Base-by-base conservation (phyloP, 2,113 vertebrate species). In the Xiphophorus couchianus region DNA sequence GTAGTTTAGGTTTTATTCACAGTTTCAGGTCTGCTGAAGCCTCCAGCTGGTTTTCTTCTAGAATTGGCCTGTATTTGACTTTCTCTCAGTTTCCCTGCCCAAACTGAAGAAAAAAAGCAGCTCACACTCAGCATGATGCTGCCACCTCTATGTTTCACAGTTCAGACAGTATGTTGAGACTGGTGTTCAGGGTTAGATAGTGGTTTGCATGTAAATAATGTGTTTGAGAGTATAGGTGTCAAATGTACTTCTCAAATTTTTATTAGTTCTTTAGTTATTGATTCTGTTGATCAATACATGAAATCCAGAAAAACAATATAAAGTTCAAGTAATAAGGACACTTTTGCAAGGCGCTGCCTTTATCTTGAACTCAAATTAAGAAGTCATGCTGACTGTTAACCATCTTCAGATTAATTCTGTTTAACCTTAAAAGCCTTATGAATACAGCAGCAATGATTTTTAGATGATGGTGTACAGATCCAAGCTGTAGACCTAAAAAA, bases 391-490 rank as follows among this genome's bases (percentile, higher is more conserved):
- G 12, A 39, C 22, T 9, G 4, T 7, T 31, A 12, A 29, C 30
- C 17, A 19, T 48, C 14, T 66, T 28, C 51, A 60, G 31, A 60
- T 37, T 13, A 27, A 14, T 35, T 35, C 11, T 12, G 25, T 71
- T 66, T 22, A 62, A n/a, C 44, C 6, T 15, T 69, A 25, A 64
- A 62, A 37, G 54, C 65, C 3, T 80, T 82, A 71, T 78, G 79
- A 86, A 78, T 76, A 78, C 81, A 70, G 5, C 2, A 27, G 33
- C 33, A 69, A 63, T 28, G 28, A 77, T 42, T 73, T 66, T 64
- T 22, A 58, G 1, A 25, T 11, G 22, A 58, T 37, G 69, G 62
- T 29, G 4, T 37, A 74, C 62, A 70, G 67, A 63, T 73, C 35
- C 13, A 22, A 62, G 62, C 19, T 0, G 22, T 63, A 82, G 78